Conservation (phyloP, 2,797 vertebrate species). For the Rhinatrema bivittatum region DNA sequence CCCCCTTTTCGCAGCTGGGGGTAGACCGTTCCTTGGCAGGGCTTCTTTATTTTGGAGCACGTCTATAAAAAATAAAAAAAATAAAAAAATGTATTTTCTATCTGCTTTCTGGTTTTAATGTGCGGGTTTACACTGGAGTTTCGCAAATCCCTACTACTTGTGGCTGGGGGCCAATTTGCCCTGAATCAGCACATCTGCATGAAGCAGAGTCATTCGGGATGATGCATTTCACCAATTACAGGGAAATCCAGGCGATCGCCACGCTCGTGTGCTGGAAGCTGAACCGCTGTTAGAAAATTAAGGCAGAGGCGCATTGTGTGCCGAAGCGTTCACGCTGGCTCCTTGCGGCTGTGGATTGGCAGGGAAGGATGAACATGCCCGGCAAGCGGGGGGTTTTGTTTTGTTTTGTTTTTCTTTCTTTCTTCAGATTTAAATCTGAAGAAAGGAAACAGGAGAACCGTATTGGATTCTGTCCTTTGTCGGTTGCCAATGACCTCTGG, state of each 20-base stretch:
- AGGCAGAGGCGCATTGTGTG: neutral
- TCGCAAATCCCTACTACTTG: constrained; percentile 17
- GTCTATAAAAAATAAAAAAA: too few species aligned
- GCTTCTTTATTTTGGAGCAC: too few species aligned
- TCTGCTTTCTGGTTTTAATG: too few species aligned
- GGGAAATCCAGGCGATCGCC: constrained; percentile 12
- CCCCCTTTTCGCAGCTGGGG: too few species aligned
- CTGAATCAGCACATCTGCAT: constrained; percentile 8
- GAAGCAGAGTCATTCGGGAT: constrained; percentile 6
- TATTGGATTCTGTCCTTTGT: too few species aligned
- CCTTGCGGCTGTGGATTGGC: constrained; percentile 24
- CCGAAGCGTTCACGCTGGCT: constrained; percentile 1
- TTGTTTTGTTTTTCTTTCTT: too few species aligned
- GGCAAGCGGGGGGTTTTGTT: too few species aligned
- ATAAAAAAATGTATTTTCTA: too few species aligned
- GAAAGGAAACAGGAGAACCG: too few species aligned
- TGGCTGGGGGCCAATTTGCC: constrained; percentile 7
- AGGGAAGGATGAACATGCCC: constrained; percentile 3
- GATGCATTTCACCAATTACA: constrained; percentile 35
- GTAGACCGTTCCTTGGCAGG: too few species aligned
- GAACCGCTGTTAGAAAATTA: constrained; percentile 22
- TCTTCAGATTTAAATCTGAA: too few species aligned
- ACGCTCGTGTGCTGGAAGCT: constrained; percentile 1
- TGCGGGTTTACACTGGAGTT: too few species aligned
- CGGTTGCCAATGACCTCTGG: neutral